A percentile compares a stretch with the other conserved stretches of the same genome.
phyloP scores from a whole-genome alignment of 2,888 invertebrate species.

The Pteria penguin region DNA sequence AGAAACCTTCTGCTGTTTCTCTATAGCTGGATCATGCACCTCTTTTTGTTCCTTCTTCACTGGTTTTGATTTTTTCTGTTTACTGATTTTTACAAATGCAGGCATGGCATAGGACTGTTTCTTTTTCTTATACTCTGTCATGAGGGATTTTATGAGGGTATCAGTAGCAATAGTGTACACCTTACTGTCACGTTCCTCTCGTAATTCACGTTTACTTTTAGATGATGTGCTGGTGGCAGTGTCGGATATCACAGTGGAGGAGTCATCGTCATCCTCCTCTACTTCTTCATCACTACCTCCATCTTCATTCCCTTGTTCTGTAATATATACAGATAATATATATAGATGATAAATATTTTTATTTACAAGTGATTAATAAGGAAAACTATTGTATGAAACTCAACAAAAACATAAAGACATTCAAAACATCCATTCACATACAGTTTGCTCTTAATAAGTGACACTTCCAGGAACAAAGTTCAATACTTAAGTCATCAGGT shows the following conservation, averaged over 20 bases:
- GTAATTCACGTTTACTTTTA: slow-evolving; percentile 69
- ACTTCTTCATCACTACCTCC: slow-evolving; percentile 20
- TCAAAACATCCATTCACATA: too few species aligned
- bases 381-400: neutral
- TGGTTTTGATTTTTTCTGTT: slow-evolving; percentile 46
- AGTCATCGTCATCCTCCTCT: slow-evolving; percentile 6
- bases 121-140: slow-evolving; percentile 82
- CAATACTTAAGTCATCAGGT: too few species aligned
- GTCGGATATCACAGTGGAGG: slow-evolving; percentile 36
- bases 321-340: neutral
- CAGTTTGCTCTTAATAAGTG: too few species aligned
- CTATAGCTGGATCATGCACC: slow-evolving; percentile 81
- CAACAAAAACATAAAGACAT: too few species aligned
- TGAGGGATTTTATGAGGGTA: slow-evolving; percentile 81
- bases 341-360: too few species aligned
- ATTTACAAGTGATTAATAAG: neutral
- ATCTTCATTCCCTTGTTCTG: slow-evolving; percentile 17
- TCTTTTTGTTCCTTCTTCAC: slow-evolving; percentile 49
- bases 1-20: slow-evolving; percentile 89
- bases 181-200: slow-evolving; percentile 71
- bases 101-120: slow-evolving; percentile 82
- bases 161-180: slow-evolving; percentile 81
- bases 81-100: slow-evolving; percentile 62
- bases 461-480: too few species aligned
- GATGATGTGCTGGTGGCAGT: slow-evolving; percentile 19